Conservation (phyloP, 1,140 invertebrate genomes). For the Trichonephila inaurata region DNA sequence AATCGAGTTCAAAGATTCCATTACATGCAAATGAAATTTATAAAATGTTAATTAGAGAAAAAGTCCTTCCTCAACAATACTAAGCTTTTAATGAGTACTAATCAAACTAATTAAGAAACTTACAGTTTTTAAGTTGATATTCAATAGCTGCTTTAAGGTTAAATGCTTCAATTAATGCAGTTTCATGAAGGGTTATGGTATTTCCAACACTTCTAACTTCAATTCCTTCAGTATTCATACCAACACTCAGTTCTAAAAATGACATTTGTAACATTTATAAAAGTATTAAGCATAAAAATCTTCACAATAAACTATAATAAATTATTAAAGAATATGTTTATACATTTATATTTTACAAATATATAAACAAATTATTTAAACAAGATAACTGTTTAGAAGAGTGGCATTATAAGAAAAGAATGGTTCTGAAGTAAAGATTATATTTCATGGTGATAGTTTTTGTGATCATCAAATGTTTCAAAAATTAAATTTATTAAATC, state of each 20-base stretch:
- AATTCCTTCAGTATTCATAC: slow-evolving; percentile 98
- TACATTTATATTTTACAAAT: too few species aligned
- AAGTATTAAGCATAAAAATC: background rate
- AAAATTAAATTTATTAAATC: too few species aligned
- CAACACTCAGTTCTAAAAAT: slow-evolving; percentile 92
- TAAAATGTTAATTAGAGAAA: background rate
- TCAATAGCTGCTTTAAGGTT: slow-evolving; percentile 99
- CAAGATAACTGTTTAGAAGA: too few species aligned
- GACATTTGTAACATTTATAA: too few species aligned
- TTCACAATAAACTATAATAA: background rate
- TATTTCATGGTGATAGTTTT: too few species aligned
- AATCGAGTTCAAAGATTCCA: too few species aligned
- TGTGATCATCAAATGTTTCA: too few species aligned
- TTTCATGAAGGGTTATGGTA: slow-evolving; percentile 96
- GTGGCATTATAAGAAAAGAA: too few species aligned
- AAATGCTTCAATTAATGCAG: slow-evolving; percentile 98
- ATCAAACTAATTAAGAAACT: slow-evolving; percentile 78
- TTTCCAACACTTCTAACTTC: slow-evolving; percentile 98
- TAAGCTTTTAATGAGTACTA: background rate
- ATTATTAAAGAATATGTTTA: background rate
- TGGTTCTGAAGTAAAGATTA: too few species aligned
- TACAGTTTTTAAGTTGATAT: slow-evolving; percentile 97
- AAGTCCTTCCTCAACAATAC: background rate
- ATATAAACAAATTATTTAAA: too few species aligned
- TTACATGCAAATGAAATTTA: too few species aligned